phyloP scores from a whole-genome alignment of 2,888 invertebrate genomes.

The Drosophila monieri region DNA sequence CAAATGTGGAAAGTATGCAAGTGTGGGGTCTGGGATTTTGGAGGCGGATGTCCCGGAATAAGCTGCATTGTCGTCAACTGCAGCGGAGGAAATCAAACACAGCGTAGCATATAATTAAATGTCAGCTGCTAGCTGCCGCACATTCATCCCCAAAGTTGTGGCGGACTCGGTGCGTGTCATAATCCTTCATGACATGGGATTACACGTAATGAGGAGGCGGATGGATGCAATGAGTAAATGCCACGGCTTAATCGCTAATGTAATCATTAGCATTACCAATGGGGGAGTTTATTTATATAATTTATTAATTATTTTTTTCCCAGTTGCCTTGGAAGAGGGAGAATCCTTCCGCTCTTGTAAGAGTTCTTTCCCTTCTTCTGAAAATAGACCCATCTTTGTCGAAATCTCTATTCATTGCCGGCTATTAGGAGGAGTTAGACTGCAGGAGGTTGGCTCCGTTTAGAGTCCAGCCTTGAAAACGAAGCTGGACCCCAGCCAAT shows the following conservation, averaged over 20 bases:
- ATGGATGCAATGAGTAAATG: background rate
- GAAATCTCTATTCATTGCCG: conserved; percentile 10
- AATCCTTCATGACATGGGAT: conserved; percentile 57
- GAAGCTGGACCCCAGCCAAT: conserved; percentile 24
- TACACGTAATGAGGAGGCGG: conserved; percentile 31
- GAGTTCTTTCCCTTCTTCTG: background rate
- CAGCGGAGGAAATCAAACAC: conserved; percentile 16
- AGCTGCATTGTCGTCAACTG: conserved; percentile 6
- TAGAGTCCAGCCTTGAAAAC: background rate
- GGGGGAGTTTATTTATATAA: background rate
- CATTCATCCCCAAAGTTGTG: conserved; percentile 18
- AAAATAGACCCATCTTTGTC: background rate
- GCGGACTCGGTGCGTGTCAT: conserved; percentile 49
- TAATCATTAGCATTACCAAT: background rate
- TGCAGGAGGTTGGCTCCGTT: background rate
- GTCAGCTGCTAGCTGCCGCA: conserved; percentile 51
- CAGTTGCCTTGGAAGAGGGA: background rate
- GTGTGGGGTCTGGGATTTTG: background rate
- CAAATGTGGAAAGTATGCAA: conserved; percentile 51
- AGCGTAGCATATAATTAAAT: conserved; percentile 61
- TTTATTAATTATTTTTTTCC: background rate
- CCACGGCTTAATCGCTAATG: conserved; percentile 2
- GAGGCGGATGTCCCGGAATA: background rate
- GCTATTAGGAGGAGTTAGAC: conserved; percentile 1
- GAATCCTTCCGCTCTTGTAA: too few relatives aligned